Base-by-base conservation (phyloP, 2,113 vertebrate species). In the Scolopax mira region DNA sequence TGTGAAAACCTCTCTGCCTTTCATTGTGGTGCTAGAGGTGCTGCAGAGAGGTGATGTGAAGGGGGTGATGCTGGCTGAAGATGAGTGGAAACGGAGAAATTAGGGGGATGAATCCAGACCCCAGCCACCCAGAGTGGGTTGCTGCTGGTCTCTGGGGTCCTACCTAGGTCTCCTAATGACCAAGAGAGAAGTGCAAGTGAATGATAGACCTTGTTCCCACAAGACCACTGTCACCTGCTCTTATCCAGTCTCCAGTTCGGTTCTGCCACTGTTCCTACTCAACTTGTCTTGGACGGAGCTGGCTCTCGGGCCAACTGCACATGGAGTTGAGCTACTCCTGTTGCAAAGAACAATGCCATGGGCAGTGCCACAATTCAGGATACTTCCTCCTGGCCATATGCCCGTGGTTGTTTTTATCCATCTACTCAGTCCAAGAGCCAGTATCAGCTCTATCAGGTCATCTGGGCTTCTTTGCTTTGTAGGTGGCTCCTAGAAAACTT, bases 271-370 rank as follows among this genome's bases (percentile, higher is more conserved):
- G 18, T 73, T 84, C 13, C 11, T 8, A 37, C 33, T 10, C 27
- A 66, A 5, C 18, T 35, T 23, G 9, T 37, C 31, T 42, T 51
- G 33, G 22, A 37, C 5, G 12, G 31, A 75, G 13, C 54, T 80
- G 80, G 4, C 21, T 89, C 18, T 55, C 5, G 3, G 28, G 35
- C 62, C 42, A 42, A 41, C 14, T 75, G 25, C 28, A 6, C 11
- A 3, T 58, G 46, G 27, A 65, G 5, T 9, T 33, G n/a, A 88
- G 54, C 62, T 66, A 12, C 30, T 49, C 7, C 10, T 79, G 33
- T 75, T 5, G 3, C 33, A 83, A 13, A 15, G 25, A 55, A 27
- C 18, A 65, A 5, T 49, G 4, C 6, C 0, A 0, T 55, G 30
- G 35, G 13, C 16, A 37, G 18, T n/a, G 23, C 41, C 17, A 18